Conservation (phyloP, 23 tunicate genomes). For the Pegea sp. region DNA sequence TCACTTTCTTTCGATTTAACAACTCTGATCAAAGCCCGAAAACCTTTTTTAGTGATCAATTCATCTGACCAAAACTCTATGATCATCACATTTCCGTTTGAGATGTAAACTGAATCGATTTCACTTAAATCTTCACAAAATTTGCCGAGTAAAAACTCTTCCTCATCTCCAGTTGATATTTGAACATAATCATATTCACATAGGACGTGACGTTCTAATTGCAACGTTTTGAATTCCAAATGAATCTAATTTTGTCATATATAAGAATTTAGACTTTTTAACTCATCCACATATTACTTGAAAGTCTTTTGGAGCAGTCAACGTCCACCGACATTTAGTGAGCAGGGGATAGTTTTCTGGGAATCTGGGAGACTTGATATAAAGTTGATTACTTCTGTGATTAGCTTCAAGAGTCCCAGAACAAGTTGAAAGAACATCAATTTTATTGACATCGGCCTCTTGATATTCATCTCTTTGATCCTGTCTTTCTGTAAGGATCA, state of each 20-base stretch:
- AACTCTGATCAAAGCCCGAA: not conserved
- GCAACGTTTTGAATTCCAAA: constrained; percentile 7
- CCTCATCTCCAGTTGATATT: not conserved
- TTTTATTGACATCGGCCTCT: not conserved
- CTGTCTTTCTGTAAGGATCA: too few species aligned
- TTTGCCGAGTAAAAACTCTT: not conserved
- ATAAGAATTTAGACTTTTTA: too few species aligned
- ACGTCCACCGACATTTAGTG: constrained; percentile 16
- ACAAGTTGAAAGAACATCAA: constrained; percentile 1
- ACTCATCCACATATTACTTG: too few species aligned
- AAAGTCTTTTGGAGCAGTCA: constrained; percentile 11
- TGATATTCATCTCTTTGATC: not conserved
- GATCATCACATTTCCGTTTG: constrained; percentile 5
- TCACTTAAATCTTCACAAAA: constrained; percentile 7
- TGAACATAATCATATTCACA: constrained; percentile 18
- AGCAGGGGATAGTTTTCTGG: constrained; percentile 9
- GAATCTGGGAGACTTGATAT: constrained; percentile 21
- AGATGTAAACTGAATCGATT: constrained; percentile 3
- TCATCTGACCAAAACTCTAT: constrained; percentile 18
- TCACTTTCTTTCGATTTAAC: not conserved
- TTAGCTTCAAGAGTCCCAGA: not conserved
- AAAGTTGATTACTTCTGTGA: constrained; percentile 4
- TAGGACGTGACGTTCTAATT: constrained; percentile 4
- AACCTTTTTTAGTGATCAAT: constrained; percentile 11
- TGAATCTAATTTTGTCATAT: constrained; percentile 10